A percentile compares a stretch with the other conserved stretches of the same genome.
These are phyloP conservation scores for Eulemur rufifrons DNA, from an alignment of 2,113 vertebrate species.

Conservation along the genomic window DNA sequence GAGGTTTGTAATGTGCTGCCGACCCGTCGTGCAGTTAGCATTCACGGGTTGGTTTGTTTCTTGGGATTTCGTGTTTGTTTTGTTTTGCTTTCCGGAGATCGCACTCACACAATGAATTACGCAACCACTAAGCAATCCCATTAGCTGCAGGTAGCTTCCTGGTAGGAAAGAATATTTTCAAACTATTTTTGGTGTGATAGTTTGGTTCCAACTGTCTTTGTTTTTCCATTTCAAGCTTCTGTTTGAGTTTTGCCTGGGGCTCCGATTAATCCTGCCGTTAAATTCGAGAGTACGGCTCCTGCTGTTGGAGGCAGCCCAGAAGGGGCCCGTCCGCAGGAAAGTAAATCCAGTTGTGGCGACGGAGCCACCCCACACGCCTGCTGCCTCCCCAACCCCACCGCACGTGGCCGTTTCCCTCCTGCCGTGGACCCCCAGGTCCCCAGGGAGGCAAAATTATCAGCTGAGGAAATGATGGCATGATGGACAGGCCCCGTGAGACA, in stretches of 20 bases:
- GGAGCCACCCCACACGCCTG: neutral
- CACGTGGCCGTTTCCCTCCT: neutral
- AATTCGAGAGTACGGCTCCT: neutral
- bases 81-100: slow-evolving; percentile 54
- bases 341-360: neutral
- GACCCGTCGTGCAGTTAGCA: slow-evolving; percentile 59
- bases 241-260: neutral
- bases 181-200: neutral
- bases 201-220: neutral
- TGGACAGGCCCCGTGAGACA: neutral
- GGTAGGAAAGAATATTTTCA: slow-evolving; percentile 37
- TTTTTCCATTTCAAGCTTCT: neutral
- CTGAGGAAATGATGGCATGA: slow-evolving; percentile 47
- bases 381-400: neutral
- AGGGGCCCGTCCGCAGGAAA: neutral
- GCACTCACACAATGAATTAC: neutral
- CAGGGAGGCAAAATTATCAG: slow-evolving; percentile 16
- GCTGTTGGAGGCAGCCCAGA: neutral
- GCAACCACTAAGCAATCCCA: slow-evolving; percentile 55
- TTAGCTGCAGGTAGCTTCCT: neutral
- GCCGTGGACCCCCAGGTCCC: neutral
- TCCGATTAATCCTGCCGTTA: neutral
- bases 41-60: slow-evolving; percentile 79
- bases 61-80: slow-evolving; percentile 68
- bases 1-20: slow-evolving; percentile 58